Evolutionary conservation across 2,888 invertebrate genomes (phyloP), one percentile per base, ranked within the genome.

Genomic region (Chironomus tentans): DNA sequence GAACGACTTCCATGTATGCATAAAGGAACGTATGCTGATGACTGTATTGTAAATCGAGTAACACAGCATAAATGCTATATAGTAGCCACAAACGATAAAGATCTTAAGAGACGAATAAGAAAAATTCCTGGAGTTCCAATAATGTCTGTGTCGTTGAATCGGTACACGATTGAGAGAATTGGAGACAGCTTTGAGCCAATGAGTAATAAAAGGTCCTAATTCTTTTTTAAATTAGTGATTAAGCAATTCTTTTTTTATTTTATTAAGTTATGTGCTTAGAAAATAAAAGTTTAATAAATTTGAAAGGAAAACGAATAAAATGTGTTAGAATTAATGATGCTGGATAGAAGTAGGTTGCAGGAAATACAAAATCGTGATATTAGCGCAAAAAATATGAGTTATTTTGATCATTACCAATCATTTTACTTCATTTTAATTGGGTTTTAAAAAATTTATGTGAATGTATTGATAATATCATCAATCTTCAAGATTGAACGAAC

Each of bases 31-130:
- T 99, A 99, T 86, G 99, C 99, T 77, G 99, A 99, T 85, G 98
- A 99, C 84, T 99, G 99, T 83, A 86, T 99, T 76, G 95, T 98
- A 1, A 94, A 98, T 81, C 87, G 98, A 80, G 93, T 99, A 1
- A 95, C 92, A 3, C 96, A 98, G 88, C 98, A 98, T 83, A 99
- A 99, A 82, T 99, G 98, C 86, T 99, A 98, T 83, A 98, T 99
- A 81, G 98, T 99, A 47, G 99, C 97, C 1, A 99, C 99, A 13
- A 98, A 98, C 86, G 99, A 99, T 84, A 97, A 94, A 84, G 99
- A 98, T 83, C 87, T 99, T 77, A 97, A 97, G 83, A 87, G 95
- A 80, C 88, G 99, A 81, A 94, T 99, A 78, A 86, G 99, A 76
- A 99, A 99, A 86, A 94, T 99, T 79, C 97, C 98, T 0, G 99